Evolutionary conservation across 1,140 invertebrate species (phyloP).

Genomic region (Elysia chlorotica): DNA sequence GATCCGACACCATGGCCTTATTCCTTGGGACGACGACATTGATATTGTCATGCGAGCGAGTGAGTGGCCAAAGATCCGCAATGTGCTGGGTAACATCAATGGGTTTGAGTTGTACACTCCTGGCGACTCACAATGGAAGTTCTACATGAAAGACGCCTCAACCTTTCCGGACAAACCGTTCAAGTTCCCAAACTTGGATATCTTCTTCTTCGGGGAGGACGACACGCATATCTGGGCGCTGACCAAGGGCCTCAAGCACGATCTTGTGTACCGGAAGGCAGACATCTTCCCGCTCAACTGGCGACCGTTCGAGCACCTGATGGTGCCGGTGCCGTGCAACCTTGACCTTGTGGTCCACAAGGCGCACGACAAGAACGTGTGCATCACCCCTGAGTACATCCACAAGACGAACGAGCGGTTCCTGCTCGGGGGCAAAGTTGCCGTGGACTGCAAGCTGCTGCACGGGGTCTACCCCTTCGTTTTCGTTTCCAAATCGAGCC

Average conservation of each 20-base stretch:
- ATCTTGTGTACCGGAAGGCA: slow-evolving; percentile 35
- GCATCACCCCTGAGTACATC: slow-evolving; percentile 33
- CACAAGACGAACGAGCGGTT: slow-evolving; percentile 33
- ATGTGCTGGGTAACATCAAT: slow-evolving; percentile 26
- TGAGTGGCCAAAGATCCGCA: slow-evolving; percentile 29
- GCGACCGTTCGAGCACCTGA: slow-evolving; percentile 37
- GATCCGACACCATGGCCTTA: slow-evolving; percentile 40
- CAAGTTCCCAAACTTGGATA: slow-evolving; percentile 51
- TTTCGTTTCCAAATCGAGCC: neutral
- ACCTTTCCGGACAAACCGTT: slow-evolving; percentile 28
- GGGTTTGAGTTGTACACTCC: slow-evolving; percentile 28
- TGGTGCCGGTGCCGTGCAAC: slow-evolving; percentile 41
- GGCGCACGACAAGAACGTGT: slow-evolving; percentile 33
- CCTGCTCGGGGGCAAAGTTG: neutral
- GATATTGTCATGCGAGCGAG: slow-evolving; percentile 40
- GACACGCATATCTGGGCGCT: slow-evolving; percentile 49
- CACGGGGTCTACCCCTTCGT: slow-evolving; percentile 33
- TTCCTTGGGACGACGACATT: slow-evolving; percentile 57
- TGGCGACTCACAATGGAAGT: slow-evolving; percentile 41
- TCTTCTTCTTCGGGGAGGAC: slow-evolving; percentile 53
- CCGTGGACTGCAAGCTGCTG: slow-evolving; percentile 25
- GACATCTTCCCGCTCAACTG: slow-evolving; percentile 45
- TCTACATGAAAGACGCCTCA: slow-evolving; percentile 27
- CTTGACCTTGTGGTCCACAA: slow-evolving; percentile 29
- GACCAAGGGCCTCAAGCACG: slow-evolving; percentile 29